Evolutionary conservation across 2,797 vertebrate species (phyloP), one percentile per base, ranked within the genome.

Genomic region (Valencia hispanica): DNA sequence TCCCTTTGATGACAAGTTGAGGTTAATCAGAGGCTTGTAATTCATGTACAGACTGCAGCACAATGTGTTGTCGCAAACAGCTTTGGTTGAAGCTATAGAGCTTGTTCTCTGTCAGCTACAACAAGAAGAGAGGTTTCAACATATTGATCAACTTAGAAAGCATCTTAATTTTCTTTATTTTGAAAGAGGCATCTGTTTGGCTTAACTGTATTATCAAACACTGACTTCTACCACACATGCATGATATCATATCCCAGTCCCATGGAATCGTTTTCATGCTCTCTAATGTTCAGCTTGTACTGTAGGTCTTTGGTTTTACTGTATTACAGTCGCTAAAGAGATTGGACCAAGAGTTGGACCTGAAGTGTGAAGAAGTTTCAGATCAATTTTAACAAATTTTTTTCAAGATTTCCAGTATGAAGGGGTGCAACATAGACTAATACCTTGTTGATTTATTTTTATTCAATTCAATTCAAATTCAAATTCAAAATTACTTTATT

Each of bases 131-230:
- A 43, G 43, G 7, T 43, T 43, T 43, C 7, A 43, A 43, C 8
- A 43, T 43, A 9, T 43, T 8, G 8, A 43, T 43, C 43, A 43
- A 1, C 43, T 43, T 18, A 22, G 20, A 50, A 36, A 65, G 17
- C 9, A 63, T 65, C 14, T 36, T 36, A 0, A 25, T 65, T 65
- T 65, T 36, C n/a, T n/a, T n/a, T n/a, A n/a, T n/a, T n/a, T n/a
- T n/a, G n/a, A 65, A 39, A 22, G 57, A 65, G 61, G 30, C 61
- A 39, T 65, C 61, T 61, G 57, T 61, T 61, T 61, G 18, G 57
- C 18, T 65, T 10, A 22, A 22, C 36, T 65, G 36, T 65, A 65
- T 18, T 22, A 9, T 65, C 61, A 11, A 65, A 65, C 61, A 65
- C 34, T 1, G 20, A 65, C 20, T 65, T 61, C 30, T 48, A 18